Evolutionary conservation across 2,888 invertebrate species (phyloP).

Genomic region (Stenolophus ochropezus): DNA sequence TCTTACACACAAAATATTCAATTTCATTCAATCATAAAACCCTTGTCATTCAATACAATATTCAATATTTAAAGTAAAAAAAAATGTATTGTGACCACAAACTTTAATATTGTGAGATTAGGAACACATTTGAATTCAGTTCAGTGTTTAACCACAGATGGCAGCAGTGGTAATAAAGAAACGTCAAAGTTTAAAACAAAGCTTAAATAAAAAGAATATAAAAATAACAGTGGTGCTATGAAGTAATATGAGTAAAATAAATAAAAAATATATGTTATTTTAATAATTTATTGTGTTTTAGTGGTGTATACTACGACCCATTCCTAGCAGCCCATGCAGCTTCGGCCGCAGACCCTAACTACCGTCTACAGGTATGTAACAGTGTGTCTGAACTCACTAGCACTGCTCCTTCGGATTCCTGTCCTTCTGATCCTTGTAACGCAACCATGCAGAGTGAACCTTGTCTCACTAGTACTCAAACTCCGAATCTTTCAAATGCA

Average conservation of each 20-base stretch:
- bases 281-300: constrained; percentile 66
- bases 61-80: background rate
- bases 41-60: background rate
- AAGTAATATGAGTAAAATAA: no score
- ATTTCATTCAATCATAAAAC: background rate
- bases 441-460: background rate
- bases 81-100: no score
- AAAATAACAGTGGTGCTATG: no score
- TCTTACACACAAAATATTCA: background rate
- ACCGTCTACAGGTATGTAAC: constrained; percentile 89
- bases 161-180: no score
- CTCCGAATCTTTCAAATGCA: no score
- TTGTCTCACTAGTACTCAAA: no score
- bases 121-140: no score
- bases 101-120: no score
- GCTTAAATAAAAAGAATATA: no score
- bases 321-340: constrained; percentile 91
- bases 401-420: background rate
- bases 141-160: no score
- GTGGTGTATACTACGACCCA: constrained; percentile 96
- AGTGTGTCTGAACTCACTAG: background rate
- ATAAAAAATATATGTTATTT: background rate
- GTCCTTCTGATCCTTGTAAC: background rate
- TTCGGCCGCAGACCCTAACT: constrained; percentile 86
- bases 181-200: no score